Base-by-base conservation (phyloP, 1,140 invertebrate genomes). In the Sinella curviseta region DNA sequence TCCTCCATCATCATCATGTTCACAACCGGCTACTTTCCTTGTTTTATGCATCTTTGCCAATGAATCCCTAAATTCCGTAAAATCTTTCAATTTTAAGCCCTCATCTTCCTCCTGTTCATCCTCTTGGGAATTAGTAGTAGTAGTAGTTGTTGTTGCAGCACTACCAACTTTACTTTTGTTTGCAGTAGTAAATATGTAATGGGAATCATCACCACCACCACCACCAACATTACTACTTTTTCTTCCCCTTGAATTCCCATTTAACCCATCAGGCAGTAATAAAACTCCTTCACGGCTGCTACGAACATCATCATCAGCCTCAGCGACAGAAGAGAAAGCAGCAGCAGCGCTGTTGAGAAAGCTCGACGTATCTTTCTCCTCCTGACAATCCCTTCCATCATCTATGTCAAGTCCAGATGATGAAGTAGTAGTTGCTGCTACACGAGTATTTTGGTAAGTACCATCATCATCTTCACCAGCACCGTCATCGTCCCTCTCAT, bases 41-140 rank as follows among this genome's bases (percentile, higher is more conserved):
- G 3, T 30, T 70, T 14, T 31, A 33, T 24, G 12, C 31, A 17
- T 30, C 31, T 33, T 70, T 3, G 8, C 65, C 65, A 70, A 30
- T 14, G 28, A 70, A 12, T 70, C 65, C 31, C n/a, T 70, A 33
- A 70, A 70, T 33, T 70, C 65, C 65, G 65, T 70, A n/a, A 70
- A 70, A 24, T 30, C 31, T 24, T 70, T 24, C 8, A 70, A 12
- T 14, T 70, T 33, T 33, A 70, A 70, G 31, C 28, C 65, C 26
- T 70, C 65, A n/a, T 70, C 55, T 14, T 60, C 55, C 4, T 48
- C 39, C 4, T 48, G 4, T 48, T 48, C 57, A 60, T 60, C 57
- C 12, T 48, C 39, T 12, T 12, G 20, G 39, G 39, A 20, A 48
- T 48, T 60, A 60, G 4, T n/a, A n/a, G n/a, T n/a, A n/a, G n/a